Conservation (phyloP, 2,113 vertebrate genomes). For the Myodes glareolus region DNA sequence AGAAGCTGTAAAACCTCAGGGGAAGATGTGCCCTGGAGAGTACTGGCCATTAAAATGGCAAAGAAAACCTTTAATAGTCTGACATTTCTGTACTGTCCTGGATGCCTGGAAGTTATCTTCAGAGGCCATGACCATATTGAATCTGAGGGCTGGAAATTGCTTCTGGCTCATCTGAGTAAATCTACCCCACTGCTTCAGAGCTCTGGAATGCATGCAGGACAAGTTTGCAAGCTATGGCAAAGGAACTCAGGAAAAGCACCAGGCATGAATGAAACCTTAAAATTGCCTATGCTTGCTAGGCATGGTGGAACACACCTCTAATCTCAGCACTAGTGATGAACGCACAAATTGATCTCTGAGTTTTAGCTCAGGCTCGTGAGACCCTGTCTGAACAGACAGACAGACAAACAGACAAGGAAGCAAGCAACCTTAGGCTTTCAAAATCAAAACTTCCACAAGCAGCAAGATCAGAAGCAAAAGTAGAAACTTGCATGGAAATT, state of each 20-base stretch:
- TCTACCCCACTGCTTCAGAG: slow-evolving; percentile 64
- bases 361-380: not conserved
- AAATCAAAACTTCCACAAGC: slow-evolving; percentile 42
- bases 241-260: slow-evolving; percentile 50
- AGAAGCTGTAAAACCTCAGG: not conserved
- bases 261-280: slow-evolving; percentile 2
- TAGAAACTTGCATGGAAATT: not conserved
- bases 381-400: not conserved
- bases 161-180: slow-evolving; percentile 65
- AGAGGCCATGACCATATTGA: slow-evolving; percentile 22
- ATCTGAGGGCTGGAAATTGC: slow-evolving; percentile 62
- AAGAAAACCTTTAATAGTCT: not conserved
- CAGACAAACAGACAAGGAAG: not conserved
- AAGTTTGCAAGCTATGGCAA: slow-evolving; percentile 43
- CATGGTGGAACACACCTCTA: too few species aligned
- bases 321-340: not conserved
- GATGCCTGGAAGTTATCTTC: slow-evolving; percentile 43
- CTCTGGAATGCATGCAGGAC: slow-evolving; percentile 63
- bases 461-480: slow-evolving; percentile 24
- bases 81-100: not conserved
- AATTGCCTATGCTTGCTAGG: slow-evolving; percentile 10
- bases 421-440: not conserved
- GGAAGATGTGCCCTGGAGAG: slow-evolving; percentile 6
- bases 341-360: not conserved
- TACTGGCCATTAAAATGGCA: not conserved